Conservation (phyloP, 2,113 vertebrate species). For the Gymnocephalus cernua region DNA sequence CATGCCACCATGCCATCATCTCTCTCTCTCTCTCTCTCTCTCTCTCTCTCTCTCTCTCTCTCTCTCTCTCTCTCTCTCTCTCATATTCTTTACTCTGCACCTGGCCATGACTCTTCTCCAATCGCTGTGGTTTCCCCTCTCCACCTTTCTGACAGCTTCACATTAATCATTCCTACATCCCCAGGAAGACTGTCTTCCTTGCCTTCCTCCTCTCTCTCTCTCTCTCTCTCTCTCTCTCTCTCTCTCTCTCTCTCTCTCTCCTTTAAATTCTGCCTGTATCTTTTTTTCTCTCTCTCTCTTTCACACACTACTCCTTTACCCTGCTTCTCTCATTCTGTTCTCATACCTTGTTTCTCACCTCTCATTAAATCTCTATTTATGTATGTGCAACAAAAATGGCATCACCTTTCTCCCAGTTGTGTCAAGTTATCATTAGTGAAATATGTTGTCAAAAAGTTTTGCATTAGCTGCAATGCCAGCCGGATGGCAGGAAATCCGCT, state of each 20-base stretch:
- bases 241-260: slow-evolving; percentile 25
- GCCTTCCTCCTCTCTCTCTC: slow-evolving; percentile 24
- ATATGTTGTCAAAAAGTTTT: slow-evolving; percentile 29
- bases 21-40: slow-evolving; percentile 1
- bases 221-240: slow-evolving; percentile 13
- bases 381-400: slow-evolving; percentile 30
- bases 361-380: slow-evolving; percentile 60
- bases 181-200: slow-evolving; percentile 60
- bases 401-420: slow-evolving; percentile 29
- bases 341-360: slow-evolving; percentile 37
- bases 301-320: slow-evolving; percentile 18
- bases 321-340: slow-evolving; percentile 30
- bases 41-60: slow-evolving; percentile 43
- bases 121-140: slow-evolving; percentile 77
- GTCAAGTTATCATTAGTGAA: slow-evolving; percentile 20
- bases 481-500: slow-evolving; percentile 13
- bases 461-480: slow-evolving; percentile 5
- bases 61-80: slow-evolving; percentile 23
- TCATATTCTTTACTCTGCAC: slow-evolving; percentile 71
- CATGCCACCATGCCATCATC: slow-evolving; percentile 6
- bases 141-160: slow-evolving; percentile 79
- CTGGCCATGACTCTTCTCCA: slow-evolving; percentile 73
- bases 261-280: slow-evolving; percentile 27
- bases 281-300: slow-evolving; percentile 32
- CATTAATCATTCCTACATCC: slow-evolving; percentile 82